Conservation (phyloP, 2,797 vertebrate genomes). For the Cryptoprocta ferox region DNA sequence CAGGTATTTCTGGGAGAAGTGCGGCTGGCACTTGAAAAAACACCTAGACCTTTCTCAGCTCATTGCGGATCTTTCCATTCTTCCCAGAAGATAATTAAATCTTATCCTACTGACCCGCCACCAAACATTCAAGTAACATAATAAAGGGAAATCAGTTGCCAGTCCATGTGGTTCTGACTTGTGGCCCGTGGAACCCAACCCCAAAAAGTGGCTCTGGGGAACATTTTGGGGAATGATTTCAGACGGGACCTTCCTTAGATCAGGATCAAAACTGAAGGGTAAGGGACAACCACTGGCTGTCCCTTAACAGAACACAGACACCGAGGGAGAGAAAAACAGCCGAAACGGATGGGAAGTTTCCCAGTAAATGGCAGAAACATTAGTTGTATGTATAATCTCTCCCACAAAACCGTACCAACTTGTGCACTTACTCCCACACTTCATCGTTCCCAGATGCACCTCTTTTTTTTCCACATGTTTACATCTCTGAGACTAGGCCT, state of each 20-base stretch:
- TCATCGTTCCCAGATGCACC: not conserved
- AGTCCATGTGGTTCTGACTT: not conserved
- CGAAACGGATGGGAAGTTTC: not conserved
- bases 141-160: not conserved
- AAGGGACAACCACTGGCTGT: not conserved
- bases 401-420: not conserved
- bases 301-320: not conserved
- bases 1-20: not conserved
- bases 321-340: not conserved
- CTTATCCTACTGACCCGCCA: not conserved
- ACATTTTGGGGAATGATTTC: not conserved
- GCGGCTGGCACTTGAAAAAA: not conserved
- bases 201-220: not conserved
- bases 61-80: not conserved
- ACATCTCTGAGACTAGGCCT: not conserved
- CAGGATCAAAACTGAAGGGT: not conserved
- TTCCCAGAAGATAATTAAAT: not conserved
- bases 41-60: not conserved
- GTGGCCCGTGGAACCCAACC: not conserved
- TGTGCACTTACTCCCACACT: fast-evolving
- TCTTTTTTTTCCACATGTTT: not conserved
- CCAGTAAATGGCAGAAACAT: not conserved
- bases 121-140: not conserved
- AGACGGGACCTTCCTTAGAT: not conserved
- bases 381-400: not conserved